Base-by-base conservation (phyloP, 2,888 invertebrate genomes). In the Xestobium rufovillosum region DNA sequence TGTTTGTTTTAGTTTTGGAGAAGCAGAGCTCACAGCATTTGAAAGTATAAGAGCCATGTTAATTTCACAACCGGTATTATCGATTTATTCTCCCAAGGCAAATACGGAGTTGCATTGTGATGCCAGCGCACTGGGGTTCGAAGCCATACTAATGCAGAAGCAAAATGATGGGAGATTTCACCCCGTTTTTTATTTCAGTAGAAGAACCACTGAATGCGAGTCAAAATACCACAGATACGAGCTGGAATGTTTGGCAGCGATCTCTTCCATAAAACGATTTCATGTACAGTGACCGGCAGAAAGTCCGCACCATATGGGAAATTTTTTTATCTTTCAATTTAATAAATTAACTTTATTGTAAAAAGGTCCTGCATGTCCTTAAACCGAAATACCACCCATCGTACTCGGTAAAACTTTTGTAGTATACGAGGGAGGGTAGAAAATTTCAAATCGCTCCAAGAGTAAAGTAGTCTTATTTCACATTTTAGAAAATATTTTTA, bases 61-160 rank as follows among this genome's bases (percentile, higher is more conserved):
- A 16, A 26, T 36, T 3, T 15, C 31, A 4, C 26, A 46, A 26
- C 59, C 56, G n/a, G 44, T 56, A 14, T 43, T 61, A 13, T 34
- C 42, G 4, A 41, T 61, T 9, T 65, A 55, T 36, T 46, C 51
- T 19, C 53, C 53, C 1, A 27, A 36, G 4, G 38, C 44, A 15
- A 45, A 51, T 16, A 60, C 59, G 1, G 51, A 61, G 38, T 34
- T 61, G 19, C 59, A 61, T 34, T 56, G 55, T 12, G 59, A 62
- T 41, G 60, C 56, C 1, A 55, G 53, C 33, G 34, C 49, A 1
- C 9, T 39, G 3, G 59, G 59, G 1, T 59, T 47, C 35, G 60
- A 55, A 1, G 48, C 51, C 2, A 48, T 59, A 4, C 35, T 61
- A 11, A 11, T 61, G 19, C 61, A 62, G 39, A 46, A 42, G 25